Evolutionary conservation across 1,140 invertebrate species (phyloP), one percentile per base, ranked within the genome.

Genomic region (Papilio machaon): DNA sequence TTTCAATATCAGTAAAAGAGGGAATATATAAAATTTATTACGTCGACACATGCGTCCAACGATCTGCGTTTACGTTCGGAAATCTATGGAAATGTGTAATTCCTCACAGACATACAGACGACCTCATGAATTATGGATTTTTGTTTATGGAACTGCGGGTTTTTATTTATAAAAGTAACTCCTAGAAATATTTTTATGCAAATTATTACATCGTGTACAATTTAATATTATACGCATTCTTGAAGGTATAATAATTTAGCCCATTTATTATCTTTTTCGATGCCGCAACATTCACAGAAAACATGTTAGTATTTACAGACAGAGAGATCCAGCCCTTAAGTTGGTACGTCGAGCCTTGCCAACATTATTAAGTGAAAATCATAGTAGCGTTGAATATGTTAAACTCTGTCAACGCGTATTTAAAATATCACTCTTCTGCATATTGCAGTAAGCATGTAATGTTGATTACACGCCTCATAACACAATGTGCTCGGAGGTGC

Each of bases 31-130:
- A 89, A 87, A 87, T 89, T 89, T 90, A 90, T 89, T 87, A 82
- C 75, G 76, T 58, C 80, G 76, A 81, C 89, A 91, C 85, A 85
- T 90, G 89, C 80, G 83, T 49, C 80, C 82, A 80, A 89, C 89
- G 81, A 85, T 82, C 81, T 60, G 82, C 15, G 23, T 64, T 77
- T 35, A 64, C 70, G 80, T 85, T 85, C 82, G 82, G 83, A 83
- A 85, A 89, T 89, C 82, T 89, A 91, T 88, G 89, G 85, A 90
- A 90, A 90, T 89, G 82, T 85, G 86, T 86, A 89, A 86, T 90
- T 86, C 86, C 85, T 88, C 86, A 83, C n/a, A n/a, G n/a, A n/a
- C n/a, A 81, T 82, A 85, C 81, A 80, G 83, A 82, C 82, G 83
- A 76, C 74, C 84, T 88, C 86, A 90, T 89, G 87, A 86, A 89